Evolutionary conservation across 2,113 vertebrate genomes (phyloP), one percentile per base, ranked within the genome.

Genomic region (Xiphophorus couchianus): DNA sequence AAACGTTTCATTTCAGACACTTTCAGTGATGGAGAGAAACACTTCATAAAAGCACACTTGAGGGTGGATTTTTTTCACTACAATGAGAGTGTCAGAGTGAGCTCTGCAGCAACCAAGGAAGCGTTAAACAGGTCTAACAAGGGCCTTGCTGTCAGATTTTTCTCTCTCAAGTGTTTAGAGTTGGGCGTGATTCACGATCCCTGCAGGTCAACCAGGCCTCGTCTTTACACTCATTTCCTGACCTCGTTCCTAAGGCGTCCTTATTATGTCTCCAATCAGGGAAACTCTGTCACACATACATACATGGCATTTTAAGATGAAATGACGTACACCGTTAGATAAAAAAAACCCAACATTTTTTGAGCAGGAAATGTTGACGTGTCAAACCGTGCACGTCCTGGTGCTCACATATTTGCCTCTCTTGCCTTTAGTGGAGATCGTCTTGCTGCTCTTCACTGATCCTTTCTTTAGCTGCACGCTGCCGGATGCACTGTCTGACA

Each of bases 381-480:
- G 15, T 93, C 76, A 93, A 28, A 93, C 86, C 62, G 28, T 58
- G 3, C 84, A 54, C 0, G 35, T 66, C 62, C 58, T 80, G 30
- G 15, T 75, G 75, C 33, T 85, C 22, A 39, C 73, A 17, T 51
- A 62, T 73, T 35, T 88, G 2, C 63, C 28, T 11, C 19, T 31
- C 37, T 27, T 90, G 13, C 8, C 22, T 33, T 87, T 88, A 61
- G n/a, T 72, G 67, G 58, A 66, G 69, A 15, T 39, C 66, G 80
- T 92, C 60, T 54, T 85, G 2, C 58, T 67, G 74, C 81, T 86
- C 63, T 63, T 86, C 78, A 28, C 1, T 0, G 86, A 62, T 0
- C 81, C 77, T 1, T 0, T 25, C 33, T 91, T 90, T 31, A 30
- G 27, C 66, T 13, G 84, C 54, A 30, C 1, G 3, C 58, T 69